A percentile compares a stretch with the other conserved stretches of the same genome.
phyloP scores from a whole-genome alignment of 2,888 invertebrate species.

The Euzophera pinguis region DNA sequence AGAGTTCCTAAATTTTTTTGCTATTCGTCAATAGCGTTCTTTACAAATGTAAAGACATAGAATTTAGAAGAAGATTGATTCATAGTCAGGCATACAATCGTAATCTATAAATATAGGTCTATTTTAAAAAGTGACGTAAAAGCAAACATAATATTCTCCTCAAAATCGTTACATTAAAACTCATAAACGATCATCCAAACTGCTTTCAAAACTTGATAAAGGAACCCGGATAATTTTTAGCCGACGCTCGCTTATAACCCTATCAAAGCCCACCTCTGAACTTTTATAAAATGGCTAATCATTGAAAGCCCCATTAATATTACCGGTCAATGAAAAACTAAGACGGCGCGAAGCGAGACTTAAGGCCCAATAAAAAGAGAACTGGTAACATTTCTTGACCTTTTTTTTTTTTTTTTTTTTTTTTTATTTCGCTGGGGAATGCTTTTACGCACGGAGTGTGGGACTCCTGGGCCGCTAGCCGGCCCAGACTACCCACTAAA shows the following conservation, averaged over 20 bases:
- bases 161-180: background rate
- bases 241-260: slow-evolving; percentile 4
- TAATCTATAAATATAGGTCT: background rate
- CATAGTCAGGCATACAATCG: too few species aligned
- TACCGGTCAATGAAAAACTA: background rate
- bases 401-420: too few species aligned
- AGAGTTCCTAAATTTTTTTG: too few species aligned
- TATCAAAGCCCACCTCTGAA: slow-evolving; percentile 14
- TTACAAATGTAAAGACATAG: too few species aligned
- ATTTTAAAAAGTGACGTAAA: background rate
- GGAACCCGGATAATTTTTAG: slow-evolving; percentile 1
- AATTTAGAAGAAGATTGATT: too few species aligned
- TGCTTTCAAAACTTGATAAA: background rate
- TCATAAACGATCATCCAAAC: background rate
- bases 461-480: too few species aligned
- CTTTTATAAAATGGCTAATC: slow-evolving; percentile 32
- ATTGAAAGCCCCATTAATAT: slow-evolving; percentile 40
- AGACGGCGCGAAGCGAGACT: background rate
- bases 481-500: too few species aligned
- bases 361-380: too few species aligned
- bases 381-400: too few species aligned
- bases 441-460: too few species aligned
- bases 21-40: too few species aligned
- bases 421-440: too few species aligned
- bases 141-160: background rate